These are phyloP conservation scores for Trogon surrucura DNA, from an alignment of 2,113 vertebrate species.

Conservation along the genomic window DNA sequence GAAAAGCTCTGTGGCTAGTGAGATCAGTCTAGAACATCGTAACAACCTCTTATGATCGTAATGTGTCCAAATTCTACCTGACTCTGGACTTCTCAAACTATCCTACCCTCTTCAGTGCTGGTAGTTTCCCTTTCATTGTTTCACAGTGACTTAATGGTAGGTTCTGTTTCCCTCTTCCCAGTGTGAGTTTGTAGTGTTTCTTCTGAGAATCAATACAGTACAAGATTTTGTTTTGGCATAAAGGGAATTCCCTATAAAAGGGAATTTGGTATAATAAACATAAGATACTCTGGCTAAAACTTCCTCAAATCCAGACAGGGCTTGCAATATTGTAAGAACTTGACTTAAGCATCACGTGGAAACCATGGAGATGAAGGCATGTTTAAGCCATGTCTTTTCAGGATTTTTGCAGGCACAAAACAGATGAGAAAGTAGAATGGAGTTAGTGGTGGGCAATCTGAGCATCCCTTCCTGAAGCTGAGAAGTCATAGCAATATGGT, in stretches of 20 bases:
- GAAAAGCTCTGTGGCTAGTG: not conserved
- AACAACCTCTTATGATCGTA: not conserved
- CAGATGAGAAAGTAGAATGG: not conserved
- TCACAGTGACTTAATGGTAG: not conserved
- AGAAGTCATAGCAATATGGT: not conserved
- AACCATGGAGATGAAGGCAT: not conserved
- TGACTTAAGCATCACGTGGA: fast-evolving
- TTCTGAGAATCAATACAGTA: not conserved
- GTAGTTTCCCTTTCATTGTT: not conserved
- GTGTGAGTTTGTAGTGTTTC: not conserved
- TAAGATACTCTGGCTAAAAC: not conserved
- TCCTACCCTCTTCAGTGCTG: not conserved
- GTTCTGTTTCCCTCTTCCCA: not conserved
- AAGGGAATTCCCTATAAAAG: not conserved
- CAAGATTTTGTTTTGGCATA: not conserved
- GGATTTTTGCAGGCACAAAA: not conserved
- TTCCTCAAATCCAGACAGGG: not conserved
- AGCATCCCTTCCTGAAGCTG: fast-evolving
- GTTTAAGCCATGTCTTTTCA: not conserved
- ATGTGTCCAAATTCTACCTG: fast-evolving
- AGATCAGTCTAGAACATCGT: not conserved
- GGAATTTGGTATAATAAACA: not conserved
- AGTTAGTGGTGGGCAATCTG: not conserved
- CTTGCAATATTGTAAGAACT: not conserved
- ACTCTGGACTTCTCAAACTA: not conserved